These are phyloP conservation scores for Gasterosteus aculeatus DNA, from an alignment of 2,113 vertebrate species.

Conservation along the genomic window DNA sequence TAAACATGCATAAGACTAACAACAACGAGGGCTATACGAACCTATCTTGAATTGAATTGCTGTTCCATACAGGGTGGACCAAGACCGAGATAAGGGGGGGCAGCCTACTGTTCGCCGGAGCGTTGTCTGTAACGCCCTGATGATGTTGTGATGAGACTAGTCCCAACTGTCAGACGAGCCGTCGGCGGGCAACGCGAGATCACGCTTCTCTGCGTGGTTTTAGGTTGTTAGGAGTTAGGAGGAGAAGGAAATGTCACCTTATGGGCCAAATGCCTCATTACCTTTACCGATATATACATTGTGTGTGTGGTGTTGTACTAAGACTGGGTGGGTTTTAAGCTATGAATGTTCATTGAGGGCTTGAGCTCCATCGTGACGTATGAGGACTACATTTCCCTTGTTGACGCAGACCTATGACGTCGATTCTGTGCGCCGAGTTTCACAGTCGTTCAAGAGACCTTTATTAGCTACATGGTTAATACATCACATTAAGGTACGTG, in stretches of 20 bases:
- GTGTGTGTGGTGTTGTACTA: accelerated
- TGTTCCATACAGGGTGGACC: conserved; percentile 47
- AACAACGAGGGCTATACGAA: conserved; percentile 47
- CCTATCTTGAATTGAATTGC: conserved; percentile 51
- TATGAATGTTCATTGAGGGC: accelerated
- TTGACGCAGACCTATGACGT: conserved; percentile 37
- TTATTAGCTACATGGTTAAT: conserved; percentile 59
- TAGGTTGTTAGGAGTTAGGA: too few species aligned
- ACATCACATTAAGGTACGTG: conserved; percentile 68
- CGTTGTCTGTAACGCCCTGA: conserved; percentile 61
- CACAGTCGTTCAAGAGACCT: conserved; percentile 31
- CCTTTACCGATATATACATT: not conserved
- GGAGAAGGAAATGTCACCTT: accelerated
- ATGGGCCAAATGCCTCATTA: not conserved
- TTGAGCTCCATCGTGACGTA: accelerated
- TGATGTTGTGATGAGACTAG: conserved; percentile 72
- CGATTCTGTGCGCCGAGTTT: conserved; percentile 38
- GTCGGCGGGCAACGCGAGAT: conserved; percentile 58
- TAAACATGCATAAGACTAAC: not conserved
- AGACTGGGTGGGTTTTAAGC: not conserved
- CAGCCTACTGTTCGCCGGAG: conserved; percentile 6
- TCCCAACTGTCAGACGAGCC: conserved; percentile 52
- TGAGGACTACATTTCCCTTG: conserved; percentile 67
- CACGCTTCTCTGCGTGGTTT: not conserved
- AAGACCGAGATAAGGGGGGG: conserved; percentile 20